Conservation (phyloP, 2,113 vertebrate species). For the Nycticryphes semicollaris region DNA sequence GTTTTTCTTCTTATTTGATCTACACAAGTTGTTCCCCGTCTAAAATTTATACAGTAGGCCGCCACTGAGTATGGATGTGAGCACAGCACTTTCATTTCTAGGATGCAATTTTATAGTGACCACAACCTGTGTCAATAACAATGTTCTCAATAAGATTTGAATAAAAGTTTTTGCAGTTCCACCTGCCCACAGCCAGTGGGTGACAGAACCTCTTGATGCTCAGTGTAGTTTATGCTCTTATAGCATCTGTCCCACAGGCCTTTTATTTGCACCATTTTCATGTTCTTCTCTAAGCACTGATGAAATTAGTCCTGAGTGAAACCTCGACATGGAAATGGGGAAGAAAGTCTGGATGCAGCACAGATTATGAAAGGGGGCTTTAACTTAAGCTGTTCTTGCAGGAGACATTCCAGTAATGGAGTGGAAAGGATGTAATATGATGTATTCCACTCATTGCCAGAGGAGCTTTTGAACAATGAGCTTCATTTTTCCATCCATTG, state of each 20-base stretch:
- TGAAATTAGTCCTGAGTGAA: neutral
- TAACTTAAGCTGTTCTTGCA: neutral
- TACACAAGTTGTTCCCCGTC: neutral
- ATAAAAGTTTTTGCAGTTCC: neutral
- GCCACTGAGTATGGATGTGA: neutral
- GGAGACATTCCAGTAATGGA: neutral
- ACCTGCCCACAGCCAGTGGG: rapidly evolving
- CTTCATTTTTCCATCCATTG: neutral
- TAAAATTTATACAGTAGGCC: neutral
- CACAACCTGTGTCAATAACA: neutral
- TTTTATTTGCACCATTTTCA: neutral
- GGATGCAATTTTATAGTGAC: neutral
- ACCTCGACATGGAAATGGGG: neutral
- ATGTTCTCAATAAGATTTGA: neutral
- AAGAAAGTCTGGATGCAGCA: neutral
- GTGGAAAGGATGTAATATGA: neutral
- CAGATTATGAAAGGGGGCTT: neutral
- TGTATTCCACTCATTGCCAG: neutral
- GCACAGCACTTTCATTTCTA: neutral
- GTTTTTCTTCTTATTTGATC: neutral
- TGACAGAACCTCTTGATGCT: neutral
- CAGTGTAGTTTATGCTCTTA: neutral
- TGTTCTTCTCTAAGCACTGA: neutral
- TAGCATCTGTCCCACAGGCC: neutral
- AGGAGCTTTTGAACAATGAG: neutral